Base-by-base conservation (phyloP, 1,140 invertebrate species). In the Tyrophagus putrescentiae region DNA sequence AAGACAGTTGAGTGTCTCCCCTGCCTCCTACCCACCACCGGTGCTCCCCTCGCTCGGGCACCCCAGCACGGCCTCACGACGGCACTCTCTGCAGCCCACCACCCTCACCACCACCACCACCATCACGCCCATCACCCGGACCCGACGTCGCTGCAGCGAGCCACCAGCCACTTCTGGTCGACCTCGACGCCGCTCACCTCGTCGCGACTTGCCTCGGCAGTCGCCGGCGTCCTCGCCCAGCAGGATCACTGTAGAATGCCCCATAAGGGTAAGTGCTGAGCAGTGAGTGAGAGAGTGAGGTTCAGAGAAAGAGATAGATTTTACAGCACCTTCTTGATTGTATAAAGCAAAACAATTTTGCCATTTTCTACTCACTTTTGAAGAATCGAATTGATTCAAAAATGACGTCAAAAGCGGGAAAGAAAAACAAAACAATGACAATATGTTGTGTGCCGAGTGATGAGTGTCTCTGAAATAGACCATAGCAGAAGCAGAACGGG, bases 231-330 rank as follows among this genome's bases (percentile, higher is more conserved):
- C 32, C 23, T 44, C 23, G 25, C 36, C n/a, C 57, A 59, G 27
- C 36, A 59, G 21, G 39, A 59, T 42, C 57, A 59, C n/a, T 59
- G 57, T 44, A 59, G 39, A 23, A 59, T 59, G 57, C 57, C 36
- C n/a, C 57, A 59, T 29, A 59, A 59, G 39, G 57, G 57, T 59
- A 59, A 42, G 56, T 54, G n/a, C n/a, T n/a, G n/a, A n/a, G n/a
- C n/a, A n/a, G n/a, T n/a, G n/a, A n/a, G n/a, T n/a, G n/a, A n/a
- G n/a, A n/a, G n/a, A n/a, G n/a, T n/a, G n/a, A n/a, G n/a, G n/a
- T n/a, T n/a, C n/a, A n/a, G n/a, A n/a, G n/a, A n/a, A n/a, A n/a
- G n/a, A n/a, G n/a, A n/a, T n/a, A n/a, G n/a, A n/a, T n/a, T n/a
- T n/a, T n/a, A n/a, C 6, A n/a, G 25, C 25, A 42, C 25, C 41